Base-by-base conservation (phyloP, 2,797 vertebrate species). In the Premnoplex brunnescens region DNA sequence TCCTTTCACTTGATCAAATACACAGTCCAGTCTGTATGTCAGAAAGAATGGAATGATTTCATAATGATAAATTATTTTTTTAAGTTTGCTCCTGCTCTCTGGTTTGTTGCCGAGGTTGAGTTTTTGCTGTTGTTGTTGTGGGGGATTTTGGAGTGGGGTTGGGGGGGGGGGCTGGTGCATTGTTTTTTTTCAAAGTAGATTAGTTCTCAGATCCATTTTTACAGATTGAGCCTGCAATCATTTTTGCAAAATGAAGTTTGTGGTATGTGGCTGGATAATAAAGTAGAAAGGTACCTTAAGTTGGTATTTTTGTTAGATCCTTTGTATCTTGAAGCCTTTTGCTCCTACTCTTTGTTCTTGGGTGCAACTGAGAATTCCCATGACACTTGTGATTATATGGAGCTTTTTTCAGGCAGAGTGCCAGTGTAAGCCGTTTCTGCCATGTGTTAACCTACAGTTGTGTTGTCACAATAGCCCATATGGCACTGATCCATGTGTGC, bases 271-370 rank as follows among this genome's bases (percentile, higher is more conserved):
- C 52, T 63, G 54, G 44, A 34, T 75, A 79, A 44, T 58, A 72
- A 85, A 52, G 21, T 64, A 68, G 48, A 62, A 77, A 60, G 43
- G n/a, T 85, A 36, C 56, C 75, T 67, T 48, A 39, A 74, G 37
- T 41, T 76, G 32, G 26, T 60, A 23, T 44, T 93, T 94, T 85
- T 89, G 32, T 85, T 83, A 36, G 49, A 67, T 63, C 43, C 56
- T 94, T 92, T 92, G 13, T 80, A 21, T 92, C 67, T 74, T 79
- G 59, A 91, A 92, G 37, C 52, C 32, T 77, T 89, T 83, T 80
- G 60, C 52, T 83, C 15, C 48, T 80, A 1, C 26, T 10, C 34
- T 91, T 92, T 91, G 64, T 89, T 91, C 74, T 78, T 78, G 52
- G 55, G 52, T 91, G 36, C 43, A 77, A 22, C 43, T 55, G 81